Evolutionary conservation across 1,140 invertebrate species (phyloP), one percentile per base, ranked within the genome.

Genomic region (Hermetia illucens): DNA sequence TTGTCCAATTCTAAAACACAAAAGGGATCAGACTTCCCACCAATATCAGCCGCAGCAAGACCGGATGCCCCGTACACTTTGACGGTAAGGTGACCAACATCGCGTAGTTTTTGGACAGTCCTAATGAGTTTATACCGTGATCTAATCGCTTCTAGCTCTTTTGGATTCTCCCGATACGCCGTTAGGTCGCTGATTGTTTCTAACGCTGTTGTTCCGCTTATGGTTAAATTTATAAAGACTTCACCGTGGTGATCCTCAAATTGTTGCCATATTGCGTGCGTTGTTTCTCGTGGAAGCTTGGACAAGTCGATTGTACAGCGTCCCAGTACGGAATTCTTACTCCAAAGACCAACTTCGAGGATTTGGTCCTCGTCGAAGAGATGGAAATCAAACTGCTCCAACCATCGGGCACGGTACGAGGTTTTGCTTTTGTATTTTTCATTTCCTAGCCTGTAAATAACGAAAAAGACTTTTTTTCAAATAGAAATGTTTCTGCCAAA

Each of bases 341-440:
- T 61, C 58, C 58, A 59, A 0, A 58, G 34, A 0, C 51, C 47
- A 34, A 59, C 17, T 40, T 61, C 55, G 13, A 61, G 36, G 35
- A 47, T 50, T 41, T 58, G 58, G 36, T 60, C 53, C 31, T 61
- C 90, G 48, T 96, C 89, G 58, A 88, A 98, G 5, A 97, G 70
- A 58, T 97, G 91, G 6, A 98, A 69, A 60, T 98, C 92, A 59
- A 98, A 97, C 62, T 97, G 92, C 54, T 99, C 95, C 52, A 95
- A 54, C 94, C 93, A 98, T 44, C 81, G 72, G 0, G 82, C 82
- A 55, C 87, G 82, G 66, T 79, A 80, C 19, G 80, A 70, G 40
- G 91, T 85, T 66, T 96, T 93, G 57, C 88, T 95, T 68, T 97
- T 96, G 68, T 93, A 97, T 64, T 97, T 97, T 68, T 98, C 94